These are phyloP conservation scores for Bagarius yarrelli DNA, from an alignment of 2,113 vertebrate genomes.

Conservation along the genomic window DNA sequence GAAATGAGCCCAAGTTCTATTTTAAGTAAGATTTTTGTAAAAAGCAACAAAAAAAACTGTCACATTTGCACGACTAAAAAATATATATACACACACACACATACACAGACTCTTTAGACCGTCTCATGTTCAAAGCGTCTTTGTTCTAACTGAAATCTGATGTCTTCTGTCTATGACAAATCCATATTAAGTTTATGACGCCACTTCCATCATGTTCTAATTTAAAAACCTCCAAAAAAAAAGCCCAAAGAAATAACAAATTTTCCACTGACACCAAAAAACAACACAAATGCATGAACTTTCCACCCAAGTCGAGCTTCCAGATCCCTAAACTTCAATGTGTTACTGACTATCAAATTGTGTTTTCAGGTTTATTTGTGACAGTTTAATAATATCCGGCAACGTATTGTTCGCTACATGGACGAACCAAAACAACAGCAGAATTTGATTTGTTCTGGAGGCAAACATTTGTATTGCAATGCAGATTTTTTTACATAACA, in stretches of 20 bases:
- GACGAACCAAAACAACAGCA: too few species aligned
- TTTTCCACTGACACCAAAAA: conserved; percentile 6
- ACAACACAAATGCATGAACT: not conserved
- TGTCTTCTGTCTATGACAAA: conserved; percentile 16
- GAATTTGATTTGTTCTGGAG: too few species aligned
- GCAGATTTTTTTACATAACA: too few species aligned
- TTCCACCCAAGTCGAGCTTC: not conserved
- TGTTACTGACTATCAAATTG: not conserved
- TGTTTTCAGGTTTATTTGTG: too few species aligned
- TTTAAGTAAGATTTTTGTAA: too few species aligned
- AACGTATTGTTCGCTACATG: too few species aligned
- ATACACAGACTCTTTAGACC: not conserved
- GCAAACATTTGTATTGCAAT: too few species aligned
- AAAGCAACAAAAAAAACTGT: too few species aligned
- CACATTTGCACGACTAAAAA: too few species aligned
- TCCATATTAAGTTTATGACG: conserved; percentile 33
- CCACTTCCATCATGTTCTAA: conserved; percentile 19
- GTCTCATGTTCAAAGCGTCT: conserved; percentile 19
- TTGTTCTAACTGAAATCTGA: conserved; percentile 22
- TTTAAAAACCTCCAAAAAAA: conserved; percentile 27
- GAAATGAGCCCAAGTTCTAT: too few species aligned
- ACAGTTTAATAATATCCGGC: too few species aligned
- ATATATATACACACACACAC: not conserved
- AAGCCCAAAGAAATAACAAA: not conserved
- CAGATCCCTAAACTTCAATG: not conserved